Evolutionary conservation across 2,113 vertebrate genomes (phyloP), one percentile per base, ranked within the genome.

Genomic region (Rhynchomys soricoides): DNA sequence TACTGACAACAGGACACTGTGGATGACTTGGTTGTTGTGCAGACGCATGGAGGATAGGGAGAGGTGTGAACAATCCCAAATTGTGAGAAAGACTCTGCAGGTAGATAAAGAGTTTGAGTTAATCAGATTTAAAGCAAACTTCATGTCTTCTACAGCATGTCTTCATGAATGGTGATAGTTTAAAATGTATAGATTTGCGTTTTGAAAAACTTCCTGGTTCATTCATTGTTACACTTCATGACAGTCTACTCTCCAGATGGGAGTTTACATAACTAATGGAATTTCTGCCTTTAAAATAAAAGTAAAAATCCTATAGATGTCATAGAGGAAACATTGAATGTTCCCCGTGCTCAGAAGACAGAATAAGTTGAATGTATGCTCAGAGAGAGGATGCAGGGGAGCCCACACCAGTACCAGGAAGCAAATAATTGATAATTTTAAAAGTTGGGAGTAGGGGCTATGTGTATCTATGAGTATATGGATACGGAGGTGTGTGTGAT

Each of bases 11-110:
- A 48, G 26, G 90, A 88, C 45, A 5, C 16, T 64, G 2, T 62
- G 10, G 40, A n/a, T 50, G 34, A 75, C 17, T 89, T n/a, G 7
- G 52, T 90, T 85, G 16, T 8, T 79, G 52, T 34, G 43, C 0
- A 64, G 22, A 43, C 2, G 37, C 1, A 2, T 64, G 8, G 55
- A 57, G 78, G 31, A n/a, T n/a, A n/a, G n/a, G n/a, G n/a, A n/a
- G n/a, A n/a, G n/a, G n/a, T n/a, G n/a, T n/a, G n/a, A n/a, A n/a
- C 5, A 29, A 45, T 4, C 0, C 5, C 57, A 37, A 31, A 22
- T 2, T 85, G 5, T 24, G 2, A 26, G 31, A 1, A 66, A 88
- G 17, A 48, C 73, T 12, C 16, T 91, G 59, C 9, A 59, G 7
- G 74, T 31, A 93, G 6, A 24, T 91, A n/a, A 81, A 96, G 48